Evolutionary conservation across 2,113 vertebrate species (phyloP), one percentile per base, ranked within the genome.

Genomic region (Ondatra zibethicus): DNA sequence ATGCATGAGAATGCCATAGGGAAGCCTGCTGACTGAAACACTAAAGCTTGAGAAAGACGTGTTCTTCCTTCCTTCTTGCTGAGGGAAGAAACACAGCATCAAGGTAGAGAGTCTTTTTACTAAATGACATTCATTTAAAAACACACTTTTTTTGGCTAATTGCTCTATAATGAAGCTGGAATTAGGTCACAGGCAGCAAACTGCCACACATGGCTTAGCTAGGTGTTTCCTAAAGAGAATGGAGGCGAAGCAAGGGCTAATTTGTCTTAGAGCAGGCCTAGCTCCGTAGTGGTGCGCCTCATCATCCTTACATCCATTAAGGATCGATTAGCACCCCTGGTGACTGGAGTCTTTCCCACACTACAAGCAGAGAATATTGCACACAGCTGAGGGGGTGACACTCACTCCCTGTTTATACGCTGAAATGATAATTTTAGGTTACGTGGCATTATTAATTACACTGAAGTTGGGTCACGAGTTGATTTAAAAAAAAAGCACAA

Each of bases 61-160:
- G 68, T 52, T 92, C 81, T 75, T 85, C 80, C 78, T 87, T 95
- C 52, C 95, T 17, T 94, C 70, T 92, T 70, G 65, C 91, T 55
- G 50, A 96, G 96, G 23, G 89, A 89, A 75, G 81, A 92, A 96
- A 92, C 94, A 72, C 96, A 27, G 84, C 93, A 89, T 89, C 93
- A 95, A 96, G 95, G 95, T 96, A 98, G 97, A 97, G 84, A 97
- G 87, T 52, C 87, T 98, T 96, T 77, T 77, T 68, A 19, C 76
- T 52, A 98, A 98, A 97, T 98, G 97, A 96, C 97, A 98, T 98
- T 98, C 98, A 98, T 98, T 98, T 98, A 95, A 98, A 99, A 98
- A 97, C 97, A 97, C 97, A 93, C 96, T 97, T 97, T 85, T 97
- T 97, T 97, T 98, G 96, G 97, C 97, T 98, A 97, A 98, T 98